Conservation (phyloP, 2,797 vertebrate species). For the Dromococcyx pavoninus region DNA sequence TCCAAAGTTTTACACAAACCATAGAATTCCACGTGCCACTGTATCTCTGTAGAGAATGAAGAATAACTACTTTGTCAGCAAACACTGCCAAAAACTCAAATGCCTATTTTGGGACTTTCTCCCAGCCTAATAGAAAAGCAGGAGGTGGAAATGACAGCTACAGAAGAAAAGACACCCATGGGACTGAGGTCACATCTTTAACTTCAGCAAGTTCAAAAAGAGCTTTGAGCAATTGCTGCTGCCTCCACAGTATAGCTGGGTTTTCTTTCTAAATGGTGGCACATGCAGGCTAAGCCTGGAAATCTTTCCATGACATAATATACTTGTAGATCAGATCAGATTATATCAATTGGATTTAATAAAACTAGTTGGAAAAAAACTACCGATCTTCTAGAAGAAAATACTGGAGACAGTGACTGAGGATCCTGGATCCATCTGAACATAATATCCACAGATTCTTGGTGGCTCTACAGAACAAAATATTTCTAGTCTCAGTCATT, state of each 20-base stretch:
- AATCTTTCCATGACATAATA: background rate
- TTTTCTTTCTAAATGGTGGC: background rate
- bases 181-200: constrained; percentile 20
- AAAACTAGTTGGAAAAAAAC: background rate
- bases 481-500: background rate
- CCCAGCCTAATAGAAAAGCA: background rate
- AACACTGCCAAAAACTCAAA: background rate
- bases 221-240: background rate
- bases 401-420: background rate
- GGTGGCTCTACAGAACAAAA: background rate
- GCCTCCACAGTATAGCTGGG: background rate
- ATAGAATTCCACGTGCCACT: background rate
- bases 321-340: background rate
- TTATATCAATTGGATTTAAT: background rate
- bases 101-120: background rate
- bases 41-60: background rate
- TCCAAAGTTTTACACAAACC: background rate
- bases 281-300: background rate
- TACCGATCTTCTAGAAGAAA: background rate
- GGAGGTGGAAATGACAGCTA: background rate
- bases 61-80: background rate
- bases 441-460: fast-evolving
- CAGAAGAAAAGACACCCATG: background rate
- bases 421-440: background rate
- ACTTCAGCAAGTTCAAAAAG: background rate